These are phyloP conservation scores for Ditylenchus dipsaci DNA, from an alignment of 1,140 invertebrate species.

Conservation along the genomic window DNA sequence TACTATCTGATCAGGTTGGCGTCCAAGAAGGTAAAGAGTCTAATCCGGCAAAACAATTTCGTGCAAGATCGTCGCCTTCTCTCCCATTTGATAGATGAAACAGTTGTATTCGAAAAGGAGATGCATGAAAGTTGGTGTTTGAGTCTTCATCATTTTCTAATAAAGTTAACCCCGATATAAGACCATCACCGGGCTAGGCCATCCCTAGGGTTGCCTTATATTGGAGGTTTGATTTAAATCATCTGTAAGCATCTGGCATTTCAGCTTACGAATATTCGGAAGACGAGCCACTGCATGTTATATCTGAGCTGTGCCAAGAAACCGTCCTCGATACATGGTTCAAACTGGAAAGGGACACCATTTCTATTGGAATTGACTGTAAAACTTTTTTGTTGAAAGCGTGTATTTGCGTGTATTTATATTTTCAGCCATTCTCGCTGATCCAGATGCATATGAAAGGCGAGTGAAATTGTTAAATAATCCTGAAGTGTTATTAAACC, in stretches of 20 bases:
- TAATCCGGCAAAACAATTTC: constrained; percentile 3
- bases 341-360: constrained; percentile 38
- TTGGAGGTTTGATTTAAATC: too few species aligned
- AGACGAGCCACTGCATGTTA: constrained; percentile 25
- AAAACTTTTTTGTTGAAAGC: constrained; percentile 1
- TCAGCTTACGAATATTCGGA: neutral
- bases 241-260: neutral
- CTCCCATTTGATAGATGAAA: constrained; percentile 42
- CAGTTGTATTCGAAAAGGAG: constrained; percentile 38
- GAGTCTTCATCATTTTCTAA: too few species aligned
- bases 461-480: too few species aligned
- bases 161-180: too few species aligned
- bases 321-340: constrained; percentile 40
- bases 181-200: too few species aligned
- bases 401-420: neutral
- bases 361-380: constrained; percentile 34
- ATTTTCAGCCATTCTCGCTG: neutral
- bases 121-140: constrained; percentile 16
- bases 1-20: neutral
- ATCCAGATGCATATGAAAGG: neutral
- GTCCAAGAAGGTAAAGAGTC: neutral
- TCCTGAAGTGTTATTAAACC: neutral
- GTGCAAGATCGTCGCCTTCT: constrained; percentile 23
- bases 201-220: too few species aligned
- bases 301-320: constrained; percentile 29